Evolutionary conservation across 2,797 vertebrate genomes (phyloP).

Genomic region (Miichthys miiuy): DNA sequence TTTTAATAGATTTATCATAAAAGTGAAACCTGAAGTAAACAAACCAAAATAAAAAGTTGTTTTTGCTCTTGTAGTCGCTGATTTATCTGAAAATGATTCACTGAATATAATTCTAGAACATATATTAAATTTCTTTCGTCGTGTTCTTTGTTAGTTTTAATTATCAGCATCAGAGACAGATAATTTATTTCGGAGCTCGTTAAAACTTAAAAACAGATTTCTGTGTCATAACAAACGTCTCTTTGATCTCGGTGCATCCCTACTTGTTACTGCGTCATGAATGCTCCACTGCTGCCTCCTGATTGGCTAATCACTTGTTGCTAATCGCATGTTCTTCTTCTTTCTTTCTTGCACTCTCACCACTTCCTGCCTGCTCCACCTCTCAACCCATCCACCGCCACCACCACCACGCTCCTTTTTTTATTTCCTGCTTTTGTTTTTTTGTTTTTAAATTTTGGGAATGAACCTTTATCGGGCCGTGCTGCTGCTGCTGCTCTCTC

Average conservation of each 20-base stretch:
- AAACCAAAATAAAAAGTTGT: too few relatives aligned
- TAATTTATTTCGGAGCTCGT: too few relatives aligned
- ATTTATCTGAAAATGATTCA: neutral
- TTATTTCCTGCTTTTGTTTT: conserved; percentile 61
- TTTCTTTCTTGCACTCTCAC: conserved; percentile 84
- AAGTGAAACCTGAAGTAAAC: too few relatives aligned
- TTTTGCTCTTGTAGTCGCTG: too few relatives aligned
- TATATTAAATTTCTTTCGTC: neutral
- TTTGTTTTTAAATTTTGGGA: conserved; percentile 44
- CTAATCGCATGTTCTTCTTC: conserved; percentile 90
- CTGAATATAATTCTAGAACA: neutral
- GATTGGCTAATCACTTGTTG: conserved; percentile 84
- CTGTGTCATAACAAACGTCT: too few relatives aligned
- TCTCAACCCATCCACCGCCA: conserved; percentile 73
- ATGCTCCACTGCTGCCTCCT: conserved; percentile 80
- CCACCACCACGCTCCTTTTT: conserved; percentile 50
- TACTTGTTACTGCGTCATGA: conserved; percentile 49
- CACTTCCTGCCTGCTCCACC: conserved; percentile 84
- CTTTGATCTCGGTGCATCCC: conserved; percentile 68
- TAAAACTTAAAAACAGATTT: too few relatives aligned
- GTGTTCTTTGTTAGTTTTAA: too few relatives aligned
- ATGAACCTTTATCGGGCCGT: conserved; percentile 62
- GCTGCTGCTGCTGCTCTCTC: conserved; percentile 55
- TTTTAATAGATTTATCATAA: neutral
- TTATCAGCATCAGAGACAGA: too few relatives aligned